Evolutionary conservation across 1,140 invertebrate genomes (phyloP), one percentile per base, ranked within the genome.

Genomic region (Intoshia linei): DNA sequence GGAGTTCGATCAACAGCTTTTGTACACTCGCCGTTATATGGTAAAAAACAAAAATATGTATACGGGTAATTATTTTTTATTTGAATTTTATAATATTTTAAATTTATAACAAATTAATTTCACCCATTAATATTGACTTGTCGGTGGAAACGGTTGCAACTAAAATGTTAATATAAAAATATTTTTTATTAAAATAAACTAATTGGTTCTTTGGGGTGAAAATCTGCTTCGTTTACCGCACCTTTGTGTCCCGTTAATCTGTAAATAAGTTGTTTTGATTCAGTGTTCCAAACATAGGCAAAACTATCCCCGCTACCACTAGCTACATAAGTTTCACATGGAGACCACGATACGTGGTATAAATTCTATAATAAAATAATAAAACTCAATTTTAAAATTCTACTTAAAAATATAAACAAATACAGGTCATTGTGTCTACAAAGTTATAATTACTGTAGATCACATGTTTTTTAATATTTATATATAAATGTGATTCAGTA

Each of bases 211-310:
- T 67, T 69, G 0, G 75, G 76, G 64, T 95, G 87, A 50, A 98
- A 92, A 54, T 81, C 73, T 1, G 84, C 69, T 50, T 81, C 79
- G 53, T 92, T 95, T 3, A 98, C 78, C 42, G 78, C 76, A 17
- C 87, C 90, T 55, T 78, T 75, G 55, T 98, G 90, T 1, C 90
- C 90, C 1, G 90, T 87, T 36, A 98, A 62, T 61, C 87, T 92
- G 56, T 95, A 98, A 3, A 90, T 54, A 45, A 93, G 75, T 36
- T 74, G 65, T 30, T 81, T 59, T 3, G 54, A 48, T 2, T 73
- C 78, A 2, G 78, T 81, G 55, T 95, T 79, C 84, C 84, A 98
- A 31, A 98, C 65, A 53, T 95, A 90, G 6, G 92, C 72, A 61
- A 72, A 81, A 31, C 87, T 63, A 57, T 98, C 90, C 3, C 79